Percentiles rank a stretch among this genome's conserved stretches.
Evolutionary conservation across 30 jellyfish, hydroid and myxozoan genomes (phyloP).

Genomic region (Rhopilema esculentum): DNA sequence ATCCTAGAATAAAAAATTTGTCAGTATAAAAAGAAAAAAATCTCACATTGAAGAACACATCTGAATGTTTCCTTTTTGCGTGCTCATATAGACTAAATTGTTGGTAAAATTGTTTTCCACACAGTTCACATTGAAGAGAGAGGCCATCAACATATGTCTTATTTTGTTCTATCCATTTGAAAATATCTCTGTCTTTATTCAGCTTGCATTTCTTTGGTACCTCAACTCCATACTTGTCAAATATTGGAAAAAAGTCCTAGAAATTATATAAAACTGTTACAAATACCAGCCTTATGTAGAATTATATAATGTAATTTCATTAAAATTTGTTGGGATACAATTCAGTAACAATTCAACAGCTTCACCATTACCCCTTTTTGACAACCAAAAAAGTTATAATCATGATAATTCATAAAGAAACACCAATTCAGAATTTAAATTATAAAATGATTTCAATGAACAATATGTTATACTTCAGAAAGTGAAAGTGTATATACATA

Average conservation of each 20-base stretch:
- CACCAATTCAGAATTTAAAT: too few species aligned
- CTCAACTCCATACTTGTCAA: slow-evolving; percentile 29
- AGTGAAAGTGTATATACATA: too few species aligned
- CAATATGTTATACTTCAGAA: too few species aligned
- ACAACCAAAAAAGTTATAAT: too few species aligned
- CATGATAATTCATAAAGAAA: too few species aligned
- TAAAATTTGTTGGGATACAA: too few species aligned
- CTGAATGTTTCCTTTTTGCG: slow-evolving; percentile 61
- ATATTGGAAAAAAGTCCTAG: slow-evolving; percentile 69
- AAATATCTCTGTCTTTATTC: slow-evolving; percentile 42
- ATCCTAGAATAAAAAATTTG: background rate
- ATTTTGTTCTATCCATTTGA: slow-evolving; percentile 45
- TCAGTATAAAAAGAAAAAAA: background rate
- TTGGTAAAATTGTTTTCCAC: slow-evolving; percentile 74
- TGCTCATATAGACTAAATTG: slow-evolving; percentile 60
- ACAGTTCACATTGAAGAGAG: slow-evolving; percentile 57
- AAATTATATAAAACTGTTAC: background rate
- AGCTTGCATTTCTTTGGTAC: slow-evolving; percentile 61
- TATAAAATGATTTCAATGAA: too few species aligned
- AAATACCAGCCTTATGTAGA: too few species aligned
- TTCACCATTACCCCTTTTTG: too few species aligned
- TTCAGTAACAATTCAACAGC: too few species aligned
- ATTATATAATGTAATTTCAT: too few species aligned
- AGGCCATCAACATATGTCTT: slow-evolving; percentile 29
- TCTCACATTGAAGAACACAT: slow-evolving; percentile 27